Base-by-base conservation (phyloP, 2,113 vertebrate genomes). In the Solea solea region DNA sequence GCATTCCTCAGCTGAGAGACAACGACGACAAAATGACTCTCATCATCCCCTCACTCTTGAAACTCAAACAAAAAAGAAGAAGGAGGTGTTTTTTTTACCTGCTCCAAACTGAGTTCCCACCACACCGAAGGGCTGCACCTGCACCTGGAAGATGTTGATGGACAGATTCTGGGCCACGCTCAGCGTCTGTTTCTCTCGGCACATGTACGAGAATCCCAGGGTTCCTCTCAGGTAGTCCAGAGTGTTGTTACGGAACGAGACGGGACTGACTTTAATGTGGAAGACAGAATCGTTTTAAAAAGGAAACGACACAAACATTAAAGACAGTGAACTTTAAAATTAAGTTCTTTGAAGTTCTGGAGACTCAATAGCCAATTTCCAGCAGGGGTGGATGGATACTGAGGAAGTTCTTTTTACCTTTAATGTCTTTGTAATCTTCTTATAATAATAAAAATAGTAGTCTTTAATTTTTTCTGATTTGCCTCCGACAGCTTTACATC, bases 41-140 rank as follows among this genome's bases (percentile, higher is more conserved):
- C 0, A 28, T 10, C 10, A 8, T 27, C 67, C 53, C 5, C 34
- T 0, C 21, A 59, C 45, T 4, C 9, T 5, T 25, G 21, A 14
- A 0, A 27, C 3, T 2, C 0, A 39, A 34, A 2, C 40, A 16
- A 15, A 5, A 39, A 50, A 50, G 7, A n/a, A 12, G 44, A 15
- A 28, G 25, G 10, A 44, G 0, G 4, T 5, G 14, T 13, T 5
- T 12, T 46, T 90, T 91, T 58, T 93, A 99, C 98, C 97, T 91
- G 96, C 72, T 76, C 94, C 96, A 76, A 98, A 99, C 78, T 94
- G 91, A 82, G 91, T 85, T 46, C 91, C 94, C 0, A 80, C 89
- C 3, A 98, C 69, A 15, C 84, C 93, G 46, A 99, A 99, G 9
- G 96, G 96, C 85, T 99, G 98, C 85, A 99, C 79, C 88, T 96